phyloP scores from a whole-genome alignment of 2,888 invertebrate genomes.

The Nemapogon koenigi region DNA sequence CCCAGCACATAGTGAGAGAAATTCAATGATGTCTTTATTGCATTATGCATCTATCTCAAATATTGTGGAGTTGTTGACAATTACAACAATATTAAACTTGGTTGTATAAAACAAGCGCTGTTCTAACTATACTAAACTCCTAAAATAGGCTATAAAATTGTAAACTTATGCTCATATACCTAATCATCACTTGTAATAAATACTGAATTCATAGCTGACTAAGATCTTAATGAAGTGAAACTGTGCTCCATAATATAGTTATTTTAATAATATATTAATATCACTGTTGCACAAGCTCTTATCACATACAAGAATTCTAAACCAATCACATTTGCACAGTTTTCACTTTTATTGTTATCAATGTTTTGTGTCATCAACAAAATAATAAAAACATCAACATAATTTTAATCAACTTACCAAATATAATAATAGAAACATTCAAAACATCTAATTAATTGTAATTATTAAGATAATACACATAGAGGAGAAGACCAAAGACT shows the following conservation, averaged over 20 bases:
- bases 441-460: constrained; percentile 1
- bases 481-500: not conserved
- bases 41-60: not conserved
- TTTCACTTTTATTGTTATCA: constrained; percentile 2
- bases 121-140: constrained; percentile 41
- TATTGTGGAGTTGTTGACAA: no score
- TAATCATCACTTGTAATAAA: constrained; percentile 51
- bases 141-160: constrained; percentile 50
- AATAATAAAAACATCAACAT: no score
- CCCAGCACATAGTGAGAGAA: no score
- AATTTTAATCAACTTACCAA: no score
- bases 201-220: constrained; percentile 48
- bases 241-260: constrained; percentile 32
- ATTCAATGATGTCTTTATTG: no score
- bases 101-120: constrained; percentile 42
- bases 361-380: no score
- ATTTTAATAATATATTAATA: constrained; percentile 28
- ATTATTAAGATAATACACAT: not conserved
- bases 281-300: constrained; percentile 50
- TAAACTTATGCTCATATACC: constrained; percentile 45
- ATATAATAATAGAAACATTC: no score
- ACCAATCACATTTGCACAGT: constrained; percentile 9
- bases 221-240: constrained; percentile 37
- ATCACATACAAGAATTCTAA: constrained; percentile 17
- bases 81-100: constrained; percentile 28